Conservation (phyloP, 2,113 vertebrate species). For the Ascaphus truei region DNA sequence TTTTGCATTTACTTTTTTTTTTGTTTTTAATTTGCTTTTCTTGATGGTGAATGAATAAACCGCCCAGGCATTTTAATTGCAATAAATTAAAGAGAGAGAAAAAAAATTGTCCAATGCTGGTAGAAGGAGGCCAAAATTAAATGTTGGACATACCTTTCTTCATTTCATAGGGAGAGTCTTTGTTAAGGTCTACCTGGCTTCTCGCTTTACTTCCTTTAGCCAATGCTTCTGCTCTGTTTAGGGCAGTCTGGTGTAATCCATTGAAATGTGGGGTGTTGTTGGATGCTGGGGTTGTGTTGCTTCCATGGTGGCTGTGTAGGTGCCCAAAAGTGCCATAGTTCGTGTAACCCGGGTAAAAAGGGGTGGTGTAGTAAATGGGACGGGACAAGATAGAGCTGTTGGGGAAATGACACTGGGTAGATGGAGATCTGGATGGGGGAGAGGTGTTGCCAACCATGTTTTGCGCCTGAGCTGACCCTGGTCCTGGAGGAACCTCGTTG, state of each 20-base stretch:
- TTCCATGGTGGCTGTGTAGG: conserved; percentile 82
- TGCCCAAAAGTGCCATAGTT: conserved; percentile 96
- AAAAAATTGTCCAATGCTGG: conserved; percentile 46
- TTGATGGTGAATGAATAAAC: conserved; percentile 64
- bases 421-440: conserved; percentile 82
- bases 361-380: conserved; percentile 92
- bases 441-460: conserved; percentile 60
- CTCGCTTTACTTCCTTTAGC: conserved; percentile 91
- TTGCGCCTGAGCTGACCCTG: conserved; percentile 60
- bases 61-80: conserved; percentile 58
- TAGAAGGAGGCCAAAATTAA: conserved; percentile 83
- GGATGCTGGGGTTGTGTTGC: conserved; percentile 63
- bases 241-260: conserved; percentile 98
- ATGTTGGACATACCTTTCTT: conserved; percentile 99
- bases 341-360: conserved; percentile 96
- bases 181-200: conserved; percentile 93
- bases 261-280: conserved; percentile 81
- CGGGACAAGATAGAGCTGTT: conserved; percentile 86
- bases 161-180: conserved; percentile 96
- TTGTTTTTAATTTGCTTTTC: conserved; percentile 53
- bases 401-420: conserved; percentile 77
- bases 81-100: conserved; percentile 71
- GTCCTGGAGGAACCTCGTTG: conserved; percentile 53
- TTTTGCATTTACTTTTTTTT: conserved; percentile 70
- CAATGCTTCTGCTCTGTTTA: conserved; percentile 92